These are phyloP conservation scores for Sinocyclocheilus grahami DNA, from an alignment of 2,113 vertebrate genomes.

Conservation along the genomic window DNA sequence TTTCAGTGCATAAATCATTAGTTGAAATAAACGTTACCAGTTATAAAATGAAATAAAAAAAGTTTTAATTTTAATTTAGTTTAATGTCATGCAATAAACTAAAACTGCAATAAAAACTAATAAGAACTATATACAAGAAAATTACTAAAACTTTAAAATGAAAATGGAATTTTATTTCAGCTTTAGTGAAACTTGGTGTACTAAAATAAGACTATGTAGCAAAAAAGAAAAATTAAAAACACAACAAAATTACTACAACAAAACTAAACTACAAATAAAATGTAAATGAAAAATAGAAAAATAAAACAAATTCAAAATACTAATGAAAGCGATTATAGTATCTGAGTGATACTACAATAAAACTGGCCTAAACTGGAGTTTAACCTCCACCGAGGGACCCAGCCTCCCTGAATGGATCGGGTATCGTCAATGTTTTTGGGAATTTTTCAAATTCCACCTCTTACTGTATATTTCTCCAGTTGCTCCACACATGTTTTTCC, in stretches of 20 bases:
- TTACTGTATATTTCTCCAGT: conserved; percentile 15
- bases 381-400: not conserved
- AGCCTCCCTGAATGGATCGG: not conserved
- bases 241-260: too few species aligned
- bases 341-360: too few species aligned
- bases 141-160: too few species aligned
- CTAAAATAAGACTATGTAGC: not conserved
- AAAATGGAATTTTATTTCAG: too few species aligned
- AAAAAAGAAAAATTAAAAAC: not conserved
- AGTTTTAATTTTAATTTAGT: too few species aligned
- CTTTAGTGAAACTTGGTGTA: too few species aligned
- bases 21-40: not conserved
- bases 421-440: not conserved
- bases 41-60: too few species aligned
- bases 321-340: not conserved
- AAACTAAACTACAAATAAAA: not conserved
- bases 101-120: too few species aligned
- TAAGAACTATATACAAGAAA: too few species aligned
- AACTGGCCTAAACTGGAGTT: not conserved
- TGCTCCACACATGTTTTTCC: conserved; percentile 21
- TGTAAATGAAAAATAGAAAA: not conserved
- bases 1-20: not conserved
- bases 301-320: not conserved
- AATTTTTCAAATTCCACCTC: conserved; percentile 1
- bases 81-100: too few species aligned